A percentile compares a stretch with the other conserved stretches of the same genome.
Conservation (phyloP, 2,113 vertebrate genomes). For the Bufo gargarizans region DNA sequence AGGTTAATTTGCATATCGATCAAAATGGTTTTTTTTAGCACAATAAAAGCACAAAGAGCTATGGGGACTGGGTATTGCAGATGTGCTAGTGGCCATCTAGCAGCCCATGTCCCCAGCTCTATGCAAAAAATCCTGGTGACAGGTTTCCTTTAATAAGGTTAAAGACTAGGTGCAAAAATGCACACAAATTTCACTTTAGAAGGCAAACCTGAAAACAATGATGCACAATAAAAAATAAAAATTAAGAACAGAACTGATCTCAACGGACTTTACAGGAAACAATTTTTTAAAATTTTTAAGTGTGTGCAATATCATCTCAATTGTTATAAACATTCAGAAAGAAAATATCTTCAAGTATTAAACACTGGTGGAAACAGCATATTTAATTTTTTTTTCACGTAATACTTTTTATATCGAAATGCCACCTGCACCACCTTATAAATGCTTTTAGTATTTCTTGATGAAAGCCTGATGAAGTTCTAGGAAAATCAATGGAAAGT, state of each 20-base stretch:
- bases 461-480: not conserved
- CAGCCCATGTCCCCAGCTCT: too few species aligned
- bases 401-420: conserved; percentile 15
- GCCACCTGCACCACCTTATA: not conserved
- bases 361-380: not conserved
- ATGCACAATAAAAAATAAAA: not conserved
- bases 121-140: too few species aligned
- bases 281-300: not conserved
- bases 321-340: not conserved
- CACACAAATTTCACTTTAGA: not conserved
- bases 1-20: too few species aligned
- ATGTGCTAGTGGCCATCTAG: too few species aligned
- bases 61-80: too few species aligned
- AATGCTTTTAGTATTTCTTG: not conserved
- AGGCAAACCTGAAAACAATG: not conserved
- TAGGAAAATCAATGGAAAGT: not conserved
- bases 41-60: too few species aligned
- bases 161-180: not conserved
- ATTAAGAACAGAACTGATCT: not conserved
- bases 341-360: conserved; percentile 5
- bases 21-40: too few species aligned
- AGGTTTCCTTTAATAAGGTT: too few species aligned
- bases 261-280: too few species aligned
- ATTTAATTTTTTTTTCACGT: not conserved
- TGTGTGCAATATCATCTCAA: not conserved